Conservation (phyloP, 2,797 vertebrate genomes). For the Acropternis orthonyx region DNA sequence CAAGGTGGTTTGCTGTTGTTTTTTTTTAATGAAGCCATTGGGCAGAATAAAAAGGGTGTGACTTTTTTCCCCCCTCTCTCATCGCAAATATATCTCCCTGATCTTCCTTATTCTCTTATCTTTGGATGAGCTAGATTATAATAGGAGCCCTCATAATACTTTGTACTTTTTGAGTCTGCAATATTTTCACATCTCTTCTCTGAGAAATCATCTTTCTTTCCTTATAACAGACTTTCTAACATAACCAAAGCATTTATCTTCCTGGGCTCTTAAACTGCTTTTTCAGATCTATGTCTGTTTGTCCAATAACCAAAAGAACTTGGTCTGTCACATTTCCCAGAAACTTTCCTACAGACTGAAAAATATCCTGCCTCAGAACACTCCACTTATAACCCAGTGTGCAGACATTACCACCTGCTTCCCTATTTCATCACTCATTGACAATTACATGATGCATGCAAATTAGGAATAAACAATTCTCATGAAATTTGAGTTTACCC, state of each 20-base stretch:
- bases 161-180: background rate
- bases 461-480: constrained; percentile 16
- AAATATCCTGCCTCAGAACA: background rate
- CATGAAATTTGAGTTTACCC: constrained; percentile 19
- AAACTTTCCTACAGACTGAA: background rate
- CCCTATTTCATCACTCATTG: constrained; percentile 21
- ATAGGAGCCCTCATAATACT: background rate
- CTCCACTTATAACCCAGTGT: background rate
- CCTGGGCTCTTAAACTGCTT: background rate
- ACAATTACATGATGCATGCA: constrained; percentile 51
- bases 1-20: background rate
- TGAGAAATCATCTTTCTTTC: background rate
- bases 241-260: background rate
- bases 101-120: constrained; percentile 4
- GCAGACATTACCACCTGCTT: constrained; percentile 55
- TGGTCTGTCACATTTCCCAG: background rate
- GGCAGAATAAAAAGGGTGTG: background rate
- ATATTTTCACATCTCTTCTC: background rate
- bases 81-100: background rate
- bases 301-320: background rate
- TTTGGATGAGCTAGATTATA: background rate
- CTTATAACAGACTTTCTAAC: background rate
- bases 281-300: background rate
- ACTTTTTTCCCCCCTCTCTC: background rate
- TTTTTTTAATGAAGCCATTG: constrained; percentile 1